Base-by-base conservation (phyloP, 2,113 vertebrate species). In the Clarias magur region DNA sequence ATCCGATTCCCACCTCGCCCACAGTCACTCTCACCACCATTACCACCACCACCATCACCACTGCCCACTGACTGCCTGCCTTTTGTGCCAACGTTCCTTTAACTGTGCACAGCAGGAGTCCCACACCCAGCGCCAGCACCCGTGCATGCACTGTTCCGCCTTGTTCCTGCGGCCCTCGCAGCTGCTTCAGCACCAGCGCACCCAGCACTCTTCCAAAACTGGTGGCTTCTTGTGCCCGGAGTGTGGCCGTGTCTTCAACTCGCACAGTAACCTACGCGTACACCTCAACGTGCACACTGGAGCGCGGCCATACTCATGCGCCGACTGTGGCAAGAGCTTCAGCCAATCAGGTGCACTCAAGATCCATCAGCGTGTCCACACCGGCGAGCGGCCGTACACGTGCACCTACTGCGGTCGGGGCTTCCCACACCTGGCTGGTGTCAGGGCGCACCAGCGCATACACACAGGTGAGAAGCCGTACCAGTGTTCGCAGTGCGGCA, bases 381-480 rank as follows among this genome's bases (percentile, higher is more conserved):
- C 95, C 0, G 95, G 95, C 0, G 94, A 93, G 72, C 91, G 91
- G 21, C 94, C 92, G 0, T 96, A 95, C 82, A 91, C 93, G 23
- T 95, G 94, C 85, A 90, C 92, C 38, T 95, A 94, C 90, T 94
- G 95, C 2, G 92, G 89, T 12, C 90, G 94, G 8, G 94, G 94
- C 12, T 96, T 96, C 72, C 95, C 95, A 23, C 95, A 96, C 86
- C 90, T 96, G 80, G 95, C 95, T 0, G 95, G 95, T 13, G 92
- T 96, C 25, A 90, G 94, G 62, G 95, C 95, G 3, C 95, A 96
- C 87, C 94, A 95, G 90, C 92, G 95, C 86, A 96, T 92, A 16
- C 95, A 96, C 92, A 96, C 95, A 0, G 95, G 95, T 2, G 95
- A 96, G 89, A 95, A 95, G 85, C 96, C 96, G 5, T 96, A 96